Evolutionary conservation across 2,888 invertebrate species (phyloP), one percentile per base, ranked within the genome.

Genomic region (Nebria brevicollis): DNA sequence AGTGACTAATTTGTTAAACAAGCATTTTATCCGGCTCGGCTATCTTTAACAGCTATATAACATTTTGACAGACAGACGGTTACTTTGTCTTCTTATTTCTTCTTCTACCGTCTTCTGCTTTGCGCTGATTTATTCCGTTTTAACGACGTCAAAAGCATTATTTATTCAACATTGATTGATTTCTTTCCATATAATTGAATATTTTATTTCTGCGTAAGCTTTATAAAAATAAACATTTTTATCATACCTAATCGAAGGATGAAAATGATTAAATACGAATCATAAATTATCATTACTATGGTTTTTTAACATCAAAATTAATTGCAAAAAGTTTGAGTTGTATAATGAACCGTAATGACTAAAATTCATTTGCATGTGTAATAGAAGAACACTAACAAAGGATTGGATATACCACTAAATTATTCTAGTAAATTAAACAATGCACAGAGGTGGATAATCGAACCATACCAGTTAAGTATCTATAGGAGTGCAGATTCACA

Each of bases 1-100:
- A 88, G 88, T 85, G 87, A 87, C 88, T 88, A 88, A 88, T 88
- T 88, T 88, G 87, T 88, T 88, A 87, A 87, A 87, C 87, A 87
- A 86, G 85, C 87, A 86, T 86, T 87, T 87, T 85, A 87, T 88
- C 78, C 68, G 66, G n/a, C 66, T 66, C 64, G 25, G n/a, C 42
- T 76, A 42, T 41, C 54, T 54, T 54, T 13, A 54, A 54, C 54
- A 54, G 54, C 54, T 54, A 54, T 54, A 54, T 54, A 54, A 20
- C 43, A 41, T 73, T 42, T 43, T 41, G 73, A 73, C 42, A 73
- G 42, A 41, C 43, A 34, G 54, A 13, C 73, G 64, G 7, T 54
- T 15, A 43, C 74, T 34, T 26, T 34, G 25, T 72, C 34, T 26
- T 72, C 72, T 72, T 72, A 7, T 34, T 34, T 34, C 41, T 72